phyloP scores from a whole-genome alignment of 2,888 invertebrate genomes.

The Habrosyne pyritoides region DNA sequence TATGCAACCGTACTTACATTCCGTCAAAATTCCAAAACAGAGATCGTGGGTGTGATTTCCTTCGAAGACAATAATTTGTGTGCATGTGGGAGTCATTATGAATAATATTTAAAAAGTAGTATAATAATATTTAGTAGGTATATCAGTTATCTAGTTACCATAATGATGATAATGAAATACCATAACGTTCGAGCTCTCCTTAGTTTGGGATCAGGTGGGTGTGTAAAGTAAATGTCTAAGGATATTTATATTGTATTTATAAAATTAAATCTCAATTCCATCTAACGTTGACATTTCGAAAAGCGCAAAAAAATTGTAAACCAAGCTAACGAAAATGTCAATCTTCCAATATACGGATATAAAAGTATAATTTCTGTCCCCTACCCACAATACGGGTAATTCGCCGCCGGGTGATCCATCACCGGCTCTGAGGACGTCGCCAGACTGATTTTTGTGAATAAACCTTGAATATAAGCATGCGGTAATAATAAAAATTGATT shows the following conservation, averaged over 20 bases:
- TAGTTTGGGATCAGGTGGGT: too few species aligned
- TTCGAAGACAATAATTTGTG: too few species aligned
- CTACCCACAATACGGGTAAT: conserved; percentile 35
- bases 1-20: not conserved
- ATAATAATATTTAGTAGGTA: too few species aligned
- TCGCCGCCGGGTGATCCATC: conserved; percentile 43
- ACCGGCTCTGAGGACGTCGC: conserved; percentile 27
- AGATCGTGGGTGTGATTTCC: too few species aligned
- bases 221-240: too few species aligned
- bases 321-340: conserved; percentile 45
- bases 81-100: too few species aligned
- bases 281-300: conserved; percentile 9
- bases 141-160: too few species aligned
- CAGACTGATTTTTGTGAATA: conserved; percentile 46
- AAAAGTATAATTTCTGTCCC: conserved; percentile 21
- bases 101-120: too few species aligned
- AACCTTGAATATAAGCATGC: conserved; percentile 17
- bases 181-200: too few species aligned
- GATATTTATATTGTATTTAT: not conserved
- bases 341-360: conserved; percentile 24
- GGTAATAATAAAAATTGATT: conserved; percentile 27
- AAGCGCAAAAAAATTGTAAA: conserved; percentile 28
- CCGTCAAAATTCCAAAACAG: too few species aligned
- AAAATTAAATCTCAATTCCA: conserved; percentile 22
- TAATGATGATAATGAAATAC: too few species aligned